phyloP scores from a whole-genome alignment of 2,113 vertebrate genomes.

The Illadopsis cleaveri region DNA sequence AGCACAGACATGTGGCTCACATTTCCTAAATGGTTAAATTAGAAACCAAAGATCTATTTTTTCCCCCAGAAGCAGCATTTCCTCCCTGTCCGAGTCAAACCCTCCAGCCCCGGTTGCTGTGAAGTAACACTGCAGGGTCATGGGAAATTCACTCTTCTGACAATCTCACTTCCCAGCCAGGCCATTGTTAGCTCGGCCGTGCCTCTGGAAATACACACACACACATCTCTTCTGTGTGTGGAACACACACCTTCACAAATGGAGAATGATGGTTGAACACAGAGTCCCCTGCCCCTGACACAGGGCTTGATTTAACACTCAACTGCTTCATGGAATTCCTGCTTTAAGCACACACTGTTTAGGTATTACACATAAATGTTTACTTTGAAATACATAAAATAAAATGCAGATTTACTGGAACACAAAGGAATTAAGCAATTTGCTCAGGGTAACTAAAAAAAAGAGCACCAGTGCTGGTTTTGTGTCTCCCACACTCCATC shows the following conservation, averaged over 20 bases:
- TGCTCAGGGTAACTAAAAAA: background rate
- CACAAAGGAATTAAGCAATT: background rate
- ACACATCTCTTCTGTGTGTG: background rate
- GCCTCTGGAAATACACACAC: background rate
- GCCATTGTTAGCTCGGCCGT: background rate
- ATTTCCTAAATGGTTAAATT: slow-evolving; percentile 53
- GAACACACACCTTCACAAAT: background rate
- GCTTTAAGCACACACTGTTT: background rate
- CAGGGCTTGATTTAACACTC: background rate
- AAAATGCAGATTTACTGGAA: background rate
- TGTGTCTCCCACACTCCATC: background rate
- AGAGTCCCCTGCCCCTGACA: background rate
- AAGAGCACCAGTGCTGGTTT: background rate
- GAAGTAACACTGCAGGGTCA: slow-evolving; percentile 68
- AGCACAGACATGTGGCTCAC: background rate
- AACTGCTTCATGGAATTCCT: background rate
- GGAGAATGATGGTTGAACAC: background rate
- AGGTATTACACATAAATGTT: background rate
- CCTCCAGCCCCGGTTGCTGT: slow-evolving; percentile 45
- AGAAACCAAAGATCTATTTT: background rate
- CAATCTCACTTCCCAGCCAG: slow-evolving; percentile 58
- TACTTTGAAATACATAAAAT: background rate
- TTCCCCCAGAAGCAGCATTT: slow-evolving; percentile 63
- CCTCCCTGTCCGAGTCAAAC: slow-evolving; percentile 70
- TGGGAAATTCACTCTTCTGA: slow-evolving; percentile 71